phyloP scores from a whole-genome alignment of 2,888 invertebrate species.

The Callinectes sapidus region DNA sequence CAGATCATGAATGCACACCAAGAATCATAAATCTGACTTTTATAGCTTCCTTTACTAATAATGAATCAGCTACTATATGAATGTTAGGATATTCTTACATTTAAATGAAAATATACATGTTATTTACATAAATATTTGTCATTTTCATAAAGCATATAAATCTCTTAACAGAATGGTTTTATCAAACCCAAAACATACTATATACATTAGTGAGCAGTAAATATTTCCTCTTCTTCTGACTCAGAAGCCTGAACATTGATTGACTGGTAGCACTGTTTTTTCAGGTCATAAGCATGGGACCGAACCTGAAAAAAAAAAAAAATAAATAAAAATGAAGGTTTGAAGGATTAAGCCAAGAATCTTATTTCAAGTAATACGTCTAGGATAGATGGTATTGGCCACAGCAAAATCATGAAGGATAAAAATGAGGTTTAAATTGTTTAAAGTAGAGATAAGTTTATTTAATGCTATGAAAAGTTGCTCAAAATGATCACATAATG shows the following conservation, averaged over 20 bases:
- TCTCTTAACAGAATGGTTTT: not conserved
- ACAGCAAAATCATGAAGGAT: not conserved
- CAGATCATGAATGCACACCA: not conserved
- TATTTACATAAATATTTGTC: not conserved
- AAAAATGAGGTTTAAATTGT: not conserved
- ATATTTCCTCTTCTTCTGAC: conserved; percentile 68
- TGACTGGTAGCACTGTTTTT: conserved; percentile 72
- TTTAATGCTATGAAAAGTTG: not conserved
- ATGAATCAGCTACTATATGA: not conserved
- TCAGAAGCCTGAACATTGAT: conserved; percentile 72
- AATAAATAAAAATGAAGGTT: not conserved
- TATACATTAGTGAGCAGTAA: conserved; percentile 53
- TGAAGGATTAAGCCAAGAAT: not conserved
- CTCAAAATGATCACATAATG: too few species aligned
- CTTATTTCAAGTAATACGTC: not conserved
- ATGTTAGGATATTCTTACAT: not conserved
- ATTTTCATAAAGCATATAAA: not conserved
- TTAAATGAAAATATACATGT: not conserved
- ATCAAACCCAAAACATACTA: not conserved
- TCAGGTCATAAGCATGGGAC: conserved; percentile 71
- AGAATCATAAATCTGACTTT: not conserved
- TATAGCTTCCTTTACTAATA: not conserved
- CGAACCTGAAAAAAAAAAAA: conserved; percentile 62
- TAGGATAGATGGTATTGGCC: not conserved
- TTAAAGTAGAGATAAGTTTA: not conserved